Evolutionary conservation across 1,140 invertebrate genomes (phyloP), one percentile per base, ranked within the genome.

Genomic region (Dendroctonus ponderosae): DNA sequence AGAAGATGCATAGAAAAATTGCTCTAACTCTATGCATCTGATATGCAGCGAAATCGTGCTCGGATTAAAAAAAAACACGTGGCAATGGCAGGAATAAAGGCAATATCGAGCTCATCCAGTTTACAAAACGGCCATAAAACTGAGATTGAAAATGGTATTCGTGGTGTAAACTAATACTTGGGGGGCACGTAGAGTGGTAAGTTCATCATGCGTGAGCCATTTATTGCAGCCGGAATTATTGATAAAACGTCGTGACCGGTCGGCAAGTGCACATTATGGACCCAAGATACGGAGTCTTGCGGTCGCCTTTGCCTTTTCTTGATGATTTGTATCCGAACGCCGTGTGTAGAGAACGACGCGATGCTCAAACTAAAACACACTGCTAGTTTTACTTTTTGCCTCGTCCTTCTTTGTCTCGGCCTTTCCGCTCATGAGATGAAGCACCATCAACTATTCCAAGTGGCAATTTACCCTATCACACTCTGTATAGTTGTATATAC

Each of bases 141-240:
- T 61, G 43, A 49, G 38, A 61, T 61, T 49, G 43, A 42, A 62
- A 54, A 62, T 53, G 43, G n/a, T 9, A 26, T 62, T 46, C 41
- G 42, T 66, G 63, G 63, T 59, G 63, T 59, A 42, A 66, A 66
- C 14, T 66, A 66, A 66, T 66, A 66, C 46, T 15, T 39, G 14
- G 37, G 7, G 14, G 46, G 67, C 71, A 72, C 71, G 69, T 72
- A 70, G 67, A 70, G 66, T 65, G 69, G 66, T 70, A 72, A 72
- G 69, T 72, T 70, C 61, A 66, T 72, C 71, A 72, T 72, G 71
- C 71, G 71, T 72, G 63, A 68, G 71, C 71, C 69, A 72, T 72
- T 72, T 72, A 70, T 72, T 70, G 69, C 69, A 58, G 57, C 54
- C 40, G 48, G 59, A 64, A 71, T 58, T 72, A 70, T 72, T 72